phyloP scores from a whole-genome alignment of 2,888 invertebrate species.

The Drosophila diplacantha region DNA sequence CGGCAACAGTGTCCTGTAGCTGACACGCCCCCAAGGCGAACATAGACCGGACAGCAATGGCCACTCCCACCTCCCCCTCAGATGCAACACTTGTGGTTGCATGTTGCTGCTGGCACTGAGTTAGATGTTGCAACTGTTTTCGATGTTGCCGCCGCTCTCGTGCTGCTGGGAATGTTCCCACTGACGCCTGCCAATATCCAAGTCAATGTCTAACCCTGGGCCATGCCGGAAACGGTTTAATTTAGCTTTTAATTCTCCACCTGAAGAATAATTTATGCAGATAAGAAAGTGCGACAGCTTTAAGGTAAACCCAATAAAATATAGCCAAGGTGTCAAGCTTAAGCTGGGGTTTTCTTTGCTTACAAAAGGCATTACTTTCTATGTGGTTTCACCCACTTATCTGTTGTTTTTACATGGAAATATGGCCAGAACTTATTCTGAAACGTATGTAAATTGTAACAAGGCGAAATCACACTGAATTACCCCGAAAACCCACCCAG shows the following conservation, averaged over 20 bases:
- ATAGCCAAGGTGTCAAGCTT: too few species aligned
- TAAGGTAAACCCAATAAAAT: too few species aligned
- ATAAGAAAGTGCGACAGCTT: too few species aligned
- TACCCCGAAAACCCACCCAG: too few species aligned
- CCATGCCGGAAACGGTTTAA: neutral
- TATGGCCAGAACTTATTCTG: neutral
- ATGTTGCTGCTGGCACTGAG: slow-evolving; percentile 22
- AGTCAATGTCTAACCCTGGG: too few species aligned
- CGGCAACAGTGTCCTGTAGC: slow-evolving; percentile 28
- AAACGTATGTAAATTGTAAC: neutral
- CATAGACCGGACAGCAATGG: slow-evolving; percentile 16
- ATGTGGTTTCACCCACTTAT: too few species aligned
- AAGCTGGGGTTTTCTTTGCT: neutral
- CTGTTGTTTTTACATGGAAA: neutral
- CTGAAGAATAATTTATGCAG: neutral
- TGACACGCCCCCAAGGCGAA: slow-evolving; percentile 38
- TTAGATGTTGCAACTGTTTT: slow-evolving; percentile 21
- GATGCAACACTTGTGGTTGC: slow-evolving; percentile 16
- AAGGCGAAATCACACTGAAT: neutral
- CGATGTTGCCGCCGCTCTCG: slow-evolving; percentile 7
- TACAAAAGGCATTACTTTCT: neutral
- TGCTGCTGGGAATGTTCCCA: neutral
- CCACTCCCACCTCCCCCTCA: slow-evolving; percentile 1
- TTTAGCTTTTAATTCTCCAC: neutral
- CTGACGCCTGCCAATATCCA: neutral